phyloP scores from a whole-genome alignment of 2,113 vertebrate species.

The Lipotes vexillifer region DNA sequence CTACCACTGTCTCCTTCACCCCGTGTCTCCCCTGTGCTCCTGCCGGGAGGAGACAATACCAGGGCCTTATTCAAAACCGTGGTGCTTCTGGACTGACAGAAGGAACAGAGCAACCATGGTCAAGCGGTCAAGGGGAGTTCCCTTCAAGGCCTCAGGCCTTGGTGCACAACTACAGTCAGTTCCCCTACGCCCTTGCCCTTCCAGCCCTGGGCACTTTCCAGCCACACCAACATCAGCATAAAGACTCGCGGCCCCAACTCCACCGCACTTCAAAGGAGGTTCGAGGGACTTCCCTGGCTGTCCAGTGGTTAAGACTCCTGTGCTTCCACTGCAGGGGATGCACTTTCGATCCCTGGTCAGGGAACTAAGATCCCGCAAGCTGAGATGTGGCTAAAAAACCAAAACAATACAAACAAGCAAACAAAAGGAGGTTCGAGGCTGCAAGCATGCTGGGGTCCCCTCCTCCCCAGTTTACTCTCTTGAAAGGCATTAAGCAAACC shows the following conservation, averaged over 20 bases:
- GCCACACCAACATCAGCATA: not conserved
- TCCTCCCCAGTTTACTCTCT: not conserved
- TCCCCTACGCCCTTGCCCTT: not conserved
- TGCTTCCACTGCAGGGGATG: too few species aligned
- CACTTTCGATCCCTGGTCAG: too few species aligned
- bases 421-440: not conserved
- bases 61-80: not conserved
- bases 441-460: not conserved
- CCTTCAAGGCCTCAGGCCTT: not conserved
- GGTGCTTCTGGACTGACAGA: not conserved
- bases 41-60: not conserved
- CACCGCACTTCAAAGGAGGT: not conserved
- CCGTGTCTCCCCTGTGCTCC: too few species aligned
- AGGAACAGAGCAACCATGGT: too few species aligned
- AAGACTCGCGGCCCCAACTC: not conserved
- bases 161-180: rapidly evolving
- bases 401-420: too few species aligned
- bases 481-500: not conserved
- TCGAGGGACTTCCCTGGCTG: not conserved
- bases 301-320: too few species aligned
- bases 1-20: rapidly evolving
- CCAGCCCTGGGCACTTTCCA: not conserved
- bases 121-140: not conserved
- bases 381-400: too few species aligned
- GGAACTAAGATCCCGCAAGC: too few species aligned